These are phyloP conservation scores for Argyresthia goedartella DNA, from an alignment of 2,888 invertebrate genomes.

Conservation along the genomic window DNA sequence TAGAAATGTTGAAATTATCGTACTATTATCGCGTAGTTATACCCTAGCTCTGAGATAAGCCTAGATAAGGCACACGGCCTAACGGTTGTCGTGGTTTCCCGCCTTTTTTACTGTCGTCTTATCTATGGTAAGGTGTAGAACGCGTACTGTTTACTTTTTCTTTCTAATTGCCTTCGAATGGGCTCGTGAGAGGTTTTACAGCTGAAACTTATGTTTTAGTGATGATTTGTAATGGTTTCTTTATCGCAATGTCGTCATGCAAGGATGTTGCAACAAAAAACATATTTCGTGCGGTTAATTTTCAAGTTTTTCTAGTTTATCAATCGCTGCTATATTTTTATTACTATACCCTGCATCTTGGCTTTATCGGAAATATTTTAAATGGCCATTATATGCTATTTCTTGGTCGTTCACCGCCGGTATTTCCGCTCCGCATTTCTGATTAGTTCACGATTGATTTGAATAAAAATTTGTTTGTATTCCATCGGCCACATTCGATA, in stretches of 20 bases:
- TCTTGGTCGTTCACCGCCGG: no score
- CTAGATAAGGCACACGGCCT: constrained; percentile 10
- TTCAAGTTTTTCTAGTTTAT: no score
- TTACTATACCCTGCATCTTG: no score
- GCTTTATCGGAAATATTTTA: no score
- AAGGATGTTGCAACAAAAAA: no score
- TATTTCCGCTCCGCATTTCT: no score
- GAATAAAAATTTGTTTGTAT: no score
- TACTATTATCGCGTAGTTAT: constrained; percentile 5
- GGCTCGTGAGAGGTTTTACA: neutral
- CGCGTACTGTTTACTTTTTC: neutral
- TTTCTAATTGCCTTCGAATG: neutral
- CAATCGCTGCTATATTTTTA: no score
- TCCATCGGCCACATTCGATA: no score
- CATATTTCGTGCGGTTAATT: no score
- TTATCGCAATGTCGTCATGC: neutral
- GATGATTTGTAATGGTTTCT: neutral
- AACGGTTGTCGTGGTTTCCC: constrained; percentile 41
- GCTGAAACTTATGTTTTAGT: neutral
- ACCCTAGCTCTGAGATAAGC: constrained; percentile 1
- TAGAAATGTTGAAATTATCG: neutral
- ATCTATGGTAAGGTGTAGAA: constrained; percentile 3
- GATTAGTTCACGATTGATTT: no score
- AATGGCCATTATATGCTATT: no score
- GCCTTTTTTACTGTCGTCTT: constrained; percentile 42